Evolutionary conservation across 2,888 invertebrate species (phyloP).

Genomic region (Taphrorychus bicolor): DNA sequence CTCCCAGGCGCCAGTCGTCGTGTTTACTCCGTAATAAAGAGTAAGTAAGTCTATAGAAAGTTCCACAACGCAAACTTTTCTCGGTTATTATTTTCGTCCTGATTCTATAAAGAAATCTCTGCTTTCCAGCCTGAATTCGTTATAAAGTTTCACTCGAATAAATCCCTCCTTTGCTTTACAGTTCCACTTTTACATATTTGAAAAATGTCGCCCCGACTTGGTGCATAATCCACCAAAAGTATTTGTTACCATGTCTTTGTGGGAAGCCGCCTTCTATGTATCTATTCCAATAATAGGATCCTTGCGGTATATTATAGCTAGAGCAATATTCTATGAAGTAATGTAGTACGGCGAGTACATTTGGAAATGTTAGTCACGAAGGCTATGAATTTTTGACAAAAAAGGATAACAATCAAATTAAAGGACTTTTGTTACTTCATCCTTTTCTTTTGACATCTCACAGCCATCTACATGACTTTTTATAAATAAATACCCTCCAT

Average conservation of each 20-base stretch:
- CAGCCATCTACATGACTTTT: too few relatives aligned
- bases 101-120: conserved; percentile 20
- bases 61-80: conserved; percentile 7
- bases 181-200: not conserved
- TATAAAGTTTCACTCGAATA: conserved; percentile 18
- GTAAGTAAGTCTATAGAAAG: conserved; percentile 21
- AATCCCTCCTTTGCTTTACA: not conserved
- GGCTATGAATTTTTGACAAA: too few relatives aligned
- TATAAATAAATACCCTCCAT: too few relatives aligned
- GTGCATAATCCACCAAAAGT: not conserved
- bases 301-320: too few relatives aligned
- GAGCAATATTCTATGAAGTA: too few relatives aligned
- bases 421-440: too few relatives aligned
- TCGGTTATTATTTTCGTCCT: conserved; percentile 19
- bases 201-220: not conserved
- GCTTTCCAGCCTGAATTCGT: conserved; percentile 14
- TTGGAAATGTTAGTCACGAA: too few relatives aligned
- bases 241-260: not conserved
- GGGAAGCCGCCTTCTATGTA: too few relatives aligned
- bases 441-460: too few relatives aligned
- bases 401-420: too few relatives aligned
- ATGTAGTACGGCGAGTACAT: too few relatives aligned
- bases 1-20: not conserved
- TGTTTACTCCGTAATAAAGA: not conserved
- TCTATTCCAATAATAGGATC: too few relatives aligned